Conservation (phyloP, 2,113 vertebrate species). For the Pitta sordida region DNA sequence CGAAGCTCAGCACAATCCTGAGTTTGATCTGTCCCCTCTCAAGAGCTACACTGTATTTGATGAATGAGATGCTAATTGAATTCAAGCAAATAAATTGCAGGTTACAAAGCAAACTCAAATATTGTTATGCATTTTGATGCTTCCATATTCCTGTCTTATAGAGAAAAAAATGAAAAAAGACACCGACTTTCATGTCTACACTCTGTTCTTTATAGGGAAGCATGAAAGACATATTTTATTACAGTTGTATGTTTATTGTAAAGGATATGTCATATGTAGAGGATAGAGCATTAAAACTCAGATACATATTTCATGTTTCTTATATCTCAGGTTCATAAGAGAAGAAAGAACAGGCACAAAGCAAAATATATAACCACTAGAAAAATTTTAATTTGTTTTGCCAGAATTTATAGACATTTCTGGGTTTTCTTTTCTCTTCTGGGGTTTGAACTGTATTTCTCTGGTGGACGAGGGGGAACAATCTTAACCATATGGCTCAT, state of each 20-base stretch:
- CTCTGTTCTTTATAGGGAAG: neutral
- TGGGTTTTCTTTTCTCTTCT: neutral
- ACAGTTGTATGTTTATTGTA: neutral
- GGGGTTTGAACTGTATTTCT: neutral
- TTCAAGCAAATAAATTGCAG: neutral
- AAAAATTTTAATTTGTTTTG: neutral
- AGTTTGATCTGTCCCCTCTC: neutral
- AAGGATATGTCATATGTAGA: neutral
- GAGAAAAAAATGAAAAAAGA: neutral
- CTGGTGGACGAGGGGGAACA: neutral
- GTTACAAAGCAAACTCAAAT: neutral
- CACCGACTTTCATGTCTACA: neutral
- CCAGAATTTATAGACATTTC: neutral
- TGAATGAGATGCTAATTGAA: neutral
- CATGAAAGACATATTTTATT: neutral
- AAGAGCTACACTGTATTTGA: neutral
- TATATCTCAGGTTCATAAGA: neutral
- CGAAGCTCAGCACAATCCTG: neutral
- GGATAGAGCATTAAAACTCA: neutral
- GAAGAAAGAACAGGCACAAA: neutral
- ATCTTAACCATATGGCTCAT: neutral
- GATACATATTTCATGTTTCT: neutral
- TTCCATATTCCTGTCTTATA: neutral
- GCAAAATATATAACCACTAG: neutral
- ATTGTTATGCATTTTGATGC: neutral